Evolutionary conservation across 1,140 invertebrate genomes (phyloP).

Genomic region (Rhopalosiphum maidis): DNA sequence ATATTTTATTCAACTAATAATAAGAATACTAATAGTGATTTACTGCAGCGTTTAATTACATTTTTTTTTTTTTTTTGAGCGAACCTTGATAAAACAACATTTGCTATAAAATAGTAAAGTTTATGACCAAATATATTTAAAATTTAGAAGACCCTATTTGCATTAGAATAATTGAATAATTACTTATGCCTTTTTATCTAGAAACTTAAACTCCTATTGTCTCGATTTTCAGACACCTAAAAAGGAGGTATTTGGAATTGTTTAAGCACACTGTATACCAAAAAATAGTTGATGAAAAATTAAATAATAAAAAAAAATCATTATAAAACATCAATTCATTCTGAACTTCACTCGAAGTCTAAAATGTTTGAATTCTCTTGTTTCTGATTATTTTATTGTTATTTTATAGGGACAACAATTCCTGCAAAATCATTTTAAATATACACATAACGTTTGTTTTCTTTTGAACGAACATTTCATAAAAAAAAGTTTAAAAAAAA

Average conservation of each 20-base stretch:
- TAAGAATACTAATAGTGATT: no score
- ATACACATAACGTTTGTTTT: background rate
- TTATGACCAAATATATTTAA: no score
- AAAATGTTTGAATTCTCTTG: background rate
- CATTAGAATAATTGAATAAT: no score
- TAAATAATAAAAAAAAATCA: background rate
- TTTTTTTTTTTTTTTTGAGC: no score
- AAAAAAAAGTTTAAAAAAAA: background rate
- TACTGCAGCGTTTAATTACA: no score
- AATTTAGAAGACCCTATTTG: no score
- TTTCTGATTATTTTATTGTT: background rate
- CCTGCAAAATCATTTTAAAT: background rate
- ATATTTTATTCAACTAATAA: no score
- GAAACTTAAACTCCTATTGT: no score
- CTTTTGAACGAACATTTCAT: background rate
- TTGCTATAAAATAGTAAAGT: no score
- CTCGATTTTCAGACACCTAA: background rate
- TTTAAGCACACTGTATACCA: background rate
- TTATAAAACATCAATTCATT: conserved; percentile 5
- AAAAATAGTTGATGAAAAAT: background rate
- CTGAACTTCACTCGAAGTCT: background rate
- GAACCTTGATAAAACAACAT: no score
- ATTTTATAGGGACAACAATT: background rate
- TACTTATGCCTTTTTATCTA: no score
- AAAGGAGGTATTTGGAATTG: background rate